These are phyloP conservation scores for Phalacrocorax brasilianus DNA, from an alignment of 2,113 vertebrate species.

Conservation along the genomic window DNA sequence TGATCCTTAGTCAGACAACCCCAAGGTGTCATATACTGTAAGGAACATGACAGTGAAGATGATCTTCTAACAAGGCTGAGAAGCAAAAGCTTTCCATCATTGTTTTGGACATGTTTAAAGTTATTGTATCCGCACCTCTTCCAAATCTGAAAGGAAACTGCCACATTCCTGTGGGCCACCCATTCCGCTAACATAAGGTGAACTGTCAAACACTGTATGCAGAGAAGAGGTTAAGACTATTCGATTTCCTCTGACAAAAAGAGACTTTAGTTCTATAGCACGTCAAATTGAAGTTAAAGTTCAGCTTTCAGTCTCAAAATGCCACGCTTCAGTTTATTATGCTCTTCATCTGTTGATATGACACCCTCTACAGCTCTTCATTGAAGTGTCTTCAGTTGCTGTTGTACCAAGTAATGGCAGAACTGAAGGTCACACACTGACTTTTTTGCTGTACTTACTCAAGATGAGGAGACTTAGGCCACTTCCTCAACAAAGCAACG, in stretches of 20 bases:
- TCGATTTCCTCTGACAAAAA: not conserved
- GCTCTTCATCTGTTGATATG: not conserved
- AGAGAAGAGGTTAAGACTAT: not conserved
- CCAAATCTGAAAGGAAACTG: not conserved
- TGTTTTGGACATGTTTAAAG: not conserved
- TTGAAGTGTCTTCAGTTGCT: not conserved
- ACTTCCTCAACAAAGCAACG: not conserved
- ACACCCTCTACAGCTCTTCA: not conserved
- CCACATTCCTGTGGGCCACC: not conserved
- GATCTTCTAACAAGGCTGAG: not conserved
- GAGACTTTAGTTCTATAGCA: not conserved
- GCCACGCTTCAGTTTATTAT: not conserved
- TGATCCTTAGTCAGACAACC: not conserved
- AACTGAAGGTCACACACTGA: not conserved
- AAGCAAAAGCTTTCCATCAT: not conserved
- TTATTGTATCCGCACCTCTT: not conserved
- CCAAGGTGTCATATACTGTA: too few relatives aligned
- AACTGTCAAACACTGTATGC: not conserved
- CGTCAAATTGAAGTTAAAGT: not conserved
- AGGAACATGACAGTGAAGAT: not conserved
- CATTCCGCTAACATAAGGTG: accelerated
- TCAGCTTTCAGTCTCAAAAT: not conserved
- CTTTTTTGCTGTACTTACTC: not conserved
- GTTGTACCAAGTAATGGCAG: not conserved
- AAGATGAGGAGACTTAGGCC: not conserved